Evolutionary conservation across 2,888 invertebrate genomes (phyloP).

Genomic region (Cephus pygmeus): DNA sequence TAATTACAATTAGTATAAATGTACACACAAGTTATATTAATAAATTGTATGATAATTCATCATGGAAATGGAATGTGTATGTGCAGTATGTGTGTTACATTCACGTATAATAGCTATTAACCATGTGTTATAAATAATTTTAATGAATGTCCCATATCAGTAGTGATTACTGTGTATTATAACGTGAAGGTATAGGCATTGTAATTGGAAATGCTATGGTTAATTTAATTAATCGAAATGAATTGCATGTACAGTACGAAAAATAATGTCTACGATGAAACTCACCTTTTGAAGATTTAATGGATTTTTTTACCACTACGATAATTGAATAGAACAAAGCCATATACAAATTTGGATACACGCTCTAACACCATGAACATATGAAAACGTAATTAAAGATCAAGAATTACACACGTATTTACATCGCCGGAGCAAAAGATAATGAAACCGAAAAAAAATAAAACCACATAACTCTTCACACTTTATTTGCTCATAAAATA

Average conservation of each 20-base stretch:
- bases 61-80: not conserved
- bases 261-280: not conserved
- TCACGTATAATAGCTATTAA: not conserved
- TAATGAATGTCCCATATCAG: not conserved
- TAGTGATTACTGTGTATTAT: not conserved
- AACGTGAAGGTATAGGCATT: not conserved
- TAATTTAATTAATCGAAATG: not conserved
- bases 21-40: not conserved
- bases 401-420: constrained; percentile 1
- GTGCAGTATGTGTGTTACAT: not conserved
- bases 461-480: constrained; percentile 37
- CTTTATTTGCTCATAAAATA: constrained; percentile 50
- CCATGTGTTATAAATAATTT: not conserved
- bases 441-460: constrained; percentile 17
- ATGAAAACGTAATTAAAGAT: constrained; percentile 7
- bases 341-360: not conserved
- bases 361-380: constrained; percentile 12
- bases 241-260: not conserved
- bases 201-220: not conserved
- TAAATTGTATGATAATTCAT: not conserved
- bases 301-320: not conserved
- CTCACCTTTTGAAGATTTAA: not conserved
- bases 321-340: not conserved
- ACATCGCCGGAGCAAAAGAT: not conserved
- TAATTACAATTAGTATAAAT: not conserved